A percentile compares a stretch with the other conserved stretches of the same genome.
Conservation (phyloP, 2,888 invertebrate genomes). For the Rhagium mordax region DNA sequence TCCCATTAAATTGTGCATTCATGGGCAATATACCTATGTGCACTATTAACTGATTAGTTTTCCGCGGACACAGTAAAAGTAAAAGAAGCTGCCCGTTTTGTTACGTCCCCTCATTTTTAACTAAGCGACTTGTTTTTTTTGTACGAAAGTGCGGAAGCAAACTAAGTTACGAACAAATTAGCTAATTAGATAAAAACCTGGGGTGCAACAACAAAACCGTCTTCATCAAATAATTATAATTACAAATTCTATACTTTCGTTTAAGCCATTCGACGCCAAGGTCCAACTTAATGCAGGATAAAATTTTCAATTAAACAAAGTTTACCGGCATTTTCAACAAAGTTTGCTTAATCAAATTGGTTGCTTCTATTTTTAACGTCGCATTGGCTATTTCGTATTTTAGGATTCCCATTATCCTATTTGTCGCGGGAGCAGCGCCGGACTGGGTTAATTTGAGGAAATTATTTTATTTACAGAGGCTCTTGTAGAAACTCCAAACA, state of each 20-base stretch:
- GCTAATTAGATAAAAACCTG: conserved; percentile 15
- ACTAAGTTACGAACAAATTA: background rate
- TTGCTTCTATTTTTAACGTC: background rate
- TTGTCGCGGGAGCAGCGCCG: background rate
- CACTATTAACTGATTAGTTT: too few species aligned
- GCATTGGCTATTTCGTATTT: background rate
- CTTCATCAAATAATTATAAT: conserved; percentile 13
- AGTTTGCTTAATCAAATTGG: conserved; percentile 6
- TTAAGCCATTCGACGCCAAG: background rate
- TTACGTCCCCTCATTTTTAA: background rate
- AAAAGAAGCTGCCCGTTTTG: background rate
- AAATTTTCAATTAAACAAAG: conserved; percentile 10
- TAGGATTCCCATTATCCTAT: background rate
- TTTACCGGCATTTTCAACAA: background rate
- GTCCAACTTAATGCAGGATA: background rate
- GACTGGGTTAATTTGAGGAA: background rate
- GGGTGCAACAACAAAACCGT: conserved; percentile 13
- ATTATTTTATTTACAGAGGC: too few species aligned
- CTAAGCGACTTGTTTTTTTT: background rate
- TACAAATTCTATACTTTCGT: conserved; percentile 1
- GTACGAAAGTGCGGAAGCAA: background rate
- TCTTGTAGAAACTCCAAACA: too few species aligned
- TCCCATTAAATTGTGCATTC: too few species aligned
- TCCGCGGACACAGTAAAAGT: background rate
- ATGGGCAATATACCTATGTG: too few species aligned